These are phyloP conservation scores for Anolis apletophallus DNA, from an alignment of 2,797 vertebrate species.

Conservation along the genomic window DNA sequence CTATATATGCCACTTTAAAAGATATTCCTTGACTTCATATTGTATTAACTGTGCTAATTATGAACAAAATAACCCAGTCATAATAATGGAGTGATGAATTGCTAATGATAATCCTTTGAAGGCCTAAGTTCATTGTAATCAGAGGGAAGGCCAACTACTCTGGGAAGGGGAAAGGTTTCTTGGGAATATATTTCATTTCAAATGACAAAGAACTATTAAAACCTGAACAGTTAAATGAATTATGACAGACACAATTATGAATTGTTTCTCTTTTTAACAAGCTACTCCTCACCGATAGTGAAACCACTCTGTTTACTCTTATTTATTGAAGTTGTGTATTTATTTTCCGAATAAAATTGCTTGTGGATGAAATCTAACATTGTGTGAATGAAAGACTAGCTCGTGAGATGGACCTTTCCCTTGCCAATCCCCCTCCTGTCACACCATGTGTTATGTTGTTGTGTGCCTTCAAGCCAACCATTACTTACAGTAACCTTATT, in stretches of 20 bases:
- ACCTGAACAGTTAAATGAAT: conserved; percentile 65
- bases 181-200: conserved; percentile 67
- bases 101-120: conserved; percentile 64
- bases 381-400: not conserved
- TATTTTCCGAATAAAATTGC: not conserved
- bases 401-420: too few species aligned
- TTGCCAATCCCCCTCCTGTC: too few species aligned
- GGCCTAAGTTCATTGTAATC: conserved; percentile 43
- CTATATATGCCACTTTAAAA: conserved; percentile 43
- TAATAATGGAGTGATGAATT: conserved; percentile 65
- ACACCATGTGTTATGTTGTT: too few species aligned
- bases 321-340: not conserved
- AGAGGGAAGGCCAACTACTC: conserved; percentile 53
- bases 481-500: too few species aligned
- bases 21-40: conserved; percentile 39
- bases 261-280: conserved; percentile 1
- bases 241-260: conserved; percentile 64
- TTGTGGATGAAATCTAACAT: not conserved
- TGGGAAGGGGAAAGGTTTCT: conserved; percentile 53
- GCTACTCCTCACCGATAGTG: not conserved
- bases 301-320: not conserved
- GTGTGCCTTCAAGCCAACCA: too few species aligned
- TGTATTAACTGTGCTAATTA: conserved; percentile 57
- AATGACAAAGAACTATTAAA: conserved; percentile 75
- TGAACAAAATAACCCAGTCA: conserved; percentile 70